Percentiles rank a stretch among this genome's conserved stretches.
Evolutionary conservation across 2,888 invertebrate species (phyloP).

Genomic region (Sclerodermus sp.): DNA sequence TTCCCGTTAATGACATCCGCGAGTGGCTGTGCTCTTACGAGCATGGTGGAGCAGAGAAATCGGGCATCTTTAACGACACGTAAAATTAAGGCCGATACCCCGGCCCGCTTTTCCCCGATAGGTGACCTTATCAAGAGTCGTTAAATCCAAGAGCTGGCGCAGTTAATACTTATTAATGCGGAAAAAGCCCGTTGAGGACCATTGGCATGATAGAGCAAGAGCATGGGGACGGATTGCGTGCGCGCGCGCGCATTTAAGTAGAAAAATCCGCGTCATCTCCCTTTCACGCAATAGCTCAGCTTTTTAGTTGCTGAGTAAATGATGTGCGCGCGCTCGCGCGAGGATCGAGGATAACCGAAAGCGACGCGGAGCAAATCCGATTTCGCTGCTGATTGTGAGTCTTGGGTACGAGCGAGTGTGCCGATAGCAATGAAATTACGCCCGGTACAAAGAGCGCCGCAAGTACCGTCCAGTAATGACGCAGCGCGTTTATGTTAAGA

Average conservation of each 20-base stretch:
- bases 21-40: conserved; percentile 4
- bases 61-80: conserved; percentile 21
- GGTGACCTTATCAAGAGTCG: conserved; percentile 11
- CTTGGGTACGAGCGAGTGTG: conserved; percentile 13
- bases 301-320: too few relatives aligned
- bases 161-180: conserved; percentile 23
- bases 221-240: too few relatives aligned
- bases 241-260: too few relatives aligned
- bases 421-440: conserved; percentile 49
- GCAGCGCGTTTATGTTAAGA: conserved; percentile 43
- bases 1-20: background rate
- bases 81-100: conserved; percentile 19
- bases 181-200: too few relatives aligned
- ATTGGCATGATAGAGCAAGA: too few relatives aligned
- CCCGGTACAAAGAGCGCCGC: conserved; percentile 46
- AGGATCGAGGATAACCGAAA: too few relatives aligned
- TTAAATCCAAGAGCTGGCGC: conserved; percentile 15
- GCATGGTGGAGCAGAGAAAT: conserved; percentile 14
- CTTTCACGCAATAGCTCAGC: too few relatives aligned
- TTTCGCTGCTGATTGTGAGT: too few relatives aligned
- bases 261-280: too few relatives aligned
- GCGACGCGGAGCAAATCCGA: too few relatives aligned
- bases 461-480: conserved; percentile 46
- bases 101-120: conserved; percentile 1
- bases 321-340: too few relatives aligned